Conservation (phyloP, 2,113 vertebrate species). For the Hiodon alosoides region DNA sequence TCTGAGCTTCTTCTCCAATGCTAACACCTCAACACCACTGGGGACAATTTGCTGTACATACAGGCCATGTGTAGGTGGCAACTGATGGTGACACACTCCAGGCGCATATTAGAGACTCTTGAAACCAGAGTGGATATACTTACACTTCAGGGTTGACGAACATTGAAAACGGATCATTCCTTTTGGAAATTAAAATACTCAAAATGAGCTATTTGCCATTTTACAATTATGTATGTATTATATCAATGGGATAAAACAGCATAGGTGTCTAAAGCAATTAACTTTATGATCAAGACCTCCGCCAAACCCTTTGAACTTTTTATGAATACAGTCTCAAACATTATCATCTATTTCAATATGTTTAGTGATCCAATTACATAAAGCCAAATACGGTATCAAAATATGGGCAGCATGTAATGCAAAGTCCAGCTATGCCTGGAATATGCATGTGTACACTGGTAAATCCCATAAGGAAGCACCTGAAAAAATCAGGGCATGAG, state of each 20-base stretch:
- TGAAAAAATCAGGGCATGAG: no score
- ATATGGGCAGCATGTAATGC: no score
- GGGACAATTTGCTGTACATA: conserved; percentile 41
- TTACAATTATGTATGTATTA: conserved; percentile 26
- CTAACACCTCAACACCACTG: conserved; percentile 45
- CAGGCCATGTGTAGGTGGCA: conserved; percentile 61
- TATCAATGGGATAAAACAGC: conserved; percentile 28
- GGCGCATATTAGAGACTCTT: conserved; percentile 67
- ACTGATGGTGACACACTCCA: conserved; percentile 50
- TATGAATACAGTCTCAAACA: conserved; percentile 31
- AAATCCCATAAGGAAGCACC: no score
- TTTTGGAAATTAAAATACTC: background rate
- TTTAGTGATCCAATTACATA: conserved; percentile 46
- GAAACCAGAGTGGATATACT: conserved; percentile 25
- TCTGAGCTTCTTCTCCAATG: conserved; percentile 60
- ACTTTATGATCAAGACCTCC: conserved; percentile 26
- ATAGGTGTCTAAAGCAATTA: conserved; percentile 37
- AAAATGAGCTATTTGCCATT: conserved; percentile 4
- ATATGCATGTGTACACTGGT: no score
- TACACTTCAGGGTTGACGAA: background rate
- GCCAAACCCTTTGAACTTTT: conserved; percentile 43
- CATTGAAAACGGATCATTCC: background rate
- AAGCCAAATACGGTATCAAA: conserved; percentile 22
- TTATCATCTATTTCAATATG: conserved; percentile 38
- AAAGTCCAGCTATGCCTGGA: no score